Conservation (phyloP, 2,797 vertebrate species). For the Leptoclinus maculatus region DNA sequence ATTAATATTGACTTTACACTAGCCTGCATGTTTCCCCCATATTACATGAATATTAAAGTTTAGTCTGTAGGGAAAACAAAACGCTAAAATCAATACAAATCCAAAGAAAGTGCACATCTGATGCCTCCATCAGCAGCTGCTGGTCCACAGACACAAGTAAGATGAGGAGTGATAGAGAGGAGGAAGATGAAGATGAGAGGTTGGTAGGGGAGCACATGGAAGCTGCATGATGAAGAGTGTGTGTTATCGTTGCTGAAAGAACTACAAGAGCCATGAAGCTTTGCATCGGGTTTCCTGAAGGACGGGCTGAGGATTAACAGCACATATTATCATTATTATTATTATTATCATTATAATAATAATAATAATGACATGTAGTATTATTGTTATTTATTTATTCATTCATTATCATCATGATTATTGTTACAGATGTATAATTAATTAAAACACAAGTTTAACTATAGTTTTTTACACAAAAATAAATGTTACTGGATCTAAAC, state of each 20-base stretch:
- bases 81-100: background rate
- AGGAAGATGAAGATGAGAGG: conserved; percentile 30
- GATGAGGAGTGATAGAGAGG: conserved; percentile 24
- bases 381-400: too few relatives aligned
- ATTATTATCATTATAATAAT: background rate
- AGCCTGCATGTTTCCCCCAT: background rate
- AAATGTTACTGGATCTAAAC: too few relatives aligned
- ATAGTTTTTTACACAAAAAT: too few relatives aligned
- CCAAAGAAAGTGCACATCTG: conserved; percentile 36
- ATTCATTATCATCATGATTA: too few relatives aligned
- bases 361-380: too few relatives aligned
- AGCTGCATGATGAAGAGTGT: conserved; percentile 18
- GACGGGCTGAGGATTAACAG: too few relatives aligned
- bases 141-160: conserved; percentile 5
- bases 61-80: background rate
- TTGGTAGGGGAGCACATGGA: conserved; percentile 5
- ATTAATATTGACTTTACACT: background rate
- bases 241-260: background rate
- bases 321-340: background rate
- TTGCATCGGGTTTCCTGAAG: too few relatives aligned
- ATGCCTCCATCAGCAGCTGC: conserved; percentile 60
- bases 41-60: background rate
- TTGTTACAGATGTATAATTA: too few relatives aligned
- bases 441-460: too few relatives aligned
- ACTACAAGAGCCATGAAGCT: background rate